Evolutionary conservation across 2,113 vertebrate genomes (phyloP).

Genomic region (Onychorhynchus coronatus): DNA sequence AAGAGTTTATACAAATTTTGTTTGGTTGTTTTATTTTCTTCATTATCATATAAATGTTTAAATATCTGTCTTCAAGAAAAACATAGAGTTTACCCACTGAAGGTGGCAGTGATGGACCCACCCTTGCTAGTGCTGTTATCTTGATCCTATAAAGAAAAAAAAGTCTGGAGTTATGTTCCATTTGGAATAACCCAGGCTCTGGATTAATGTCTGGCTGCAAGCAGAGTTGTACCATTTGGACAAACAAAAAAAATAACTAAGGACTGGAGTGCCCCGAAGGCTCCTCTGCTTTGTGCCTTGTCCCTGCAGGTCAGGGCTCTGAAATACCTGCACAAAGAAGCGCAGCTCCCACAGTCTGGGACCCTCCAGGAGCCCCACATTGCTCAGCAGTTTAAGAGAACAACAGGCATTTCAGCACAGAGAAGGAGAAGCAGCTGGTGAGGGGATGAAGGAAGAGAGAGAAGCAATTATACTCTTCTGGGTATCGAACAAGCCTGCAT

Average conservation of each 20-base stretch:
- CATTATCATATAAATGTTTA: not conserved
- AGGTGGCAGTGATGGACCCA: not conserved
- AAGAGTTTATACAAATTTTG: not conserved
- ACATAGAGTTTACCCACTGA: not conserved
- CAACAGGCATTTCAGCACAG: not conserved
- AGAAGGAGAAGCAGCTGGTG: conserved; percentile 28
- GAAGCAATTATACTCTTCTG: conserved; percentile 23
- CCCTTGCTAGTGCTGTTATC: not conserved
- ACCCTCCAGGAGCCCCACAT: not conserved
- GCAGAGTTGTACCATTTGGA: not conserved
- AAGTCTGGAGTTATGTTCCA: not conserved
- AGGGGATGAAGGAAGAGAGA: not conserved
- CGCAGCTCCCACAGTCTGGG: not conserved
- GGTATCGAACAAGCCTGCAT: conserved; percentile 8
- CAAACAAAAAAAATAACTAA: not conserved
- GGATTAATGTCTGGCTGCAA: not conserved
- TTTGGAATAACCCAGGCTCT: not conserved
- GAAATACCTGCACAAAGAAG: not conserved
- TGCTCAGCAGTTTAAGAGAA: conserved; percentile 25
- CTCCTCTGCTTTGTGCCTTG: not conserved
- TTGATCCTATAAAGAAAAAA: not conserved
- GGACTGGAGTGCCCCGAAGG: not conserved
- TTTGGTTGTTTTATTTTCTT: not conserved
- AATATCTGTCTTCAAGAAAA: not conserved
- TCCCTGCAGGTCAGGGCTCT: not conserved